Base-by-base conservation (phyloP, 2,113 vertebrate species). In the Centropristis striata region DNA sequence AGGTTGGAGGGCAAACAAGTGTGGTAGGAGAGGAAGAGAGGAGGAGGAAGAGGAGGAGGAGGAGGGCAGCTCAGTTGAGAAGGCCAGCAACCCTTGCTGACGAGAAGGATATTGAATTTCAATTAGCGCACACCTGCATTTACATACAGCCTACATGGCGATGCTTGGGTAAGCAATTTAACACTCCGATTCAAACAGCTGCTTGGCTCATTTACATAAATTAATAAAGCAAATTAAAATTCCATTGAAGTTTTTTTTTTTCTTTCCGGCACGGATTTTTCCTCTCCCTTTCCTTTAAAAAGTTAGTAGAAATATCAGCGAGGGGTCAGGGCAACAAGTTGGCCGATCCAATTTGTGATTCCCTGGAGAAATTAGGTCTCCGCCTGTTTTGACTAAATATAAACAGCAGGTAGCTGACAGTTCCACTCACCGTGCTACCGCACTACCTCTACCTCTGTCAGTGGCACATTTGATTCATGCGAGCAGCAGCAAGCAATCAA, bases 51-150 rank as follows among this genome's bases (percentile, higher is more conserved):
- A 39, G 37, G 69, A 71, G 39, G 50, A 60, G 28, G 55, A 47
- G 73, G 42, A 51, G 78, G 84, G 69, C 79, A 79, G 80, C 76
- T 64, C 32, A 49, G 82, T 75, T 65, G 78, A 76, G 70, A 76
- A 85, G 89, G 80, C 86, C 85, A 58, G 75, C 80, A 90, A 88
- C 81, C 87, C 66, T 47, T 87, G 75, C 90, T 81, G 88, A 92
- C 51, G 79, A 89, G 85, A 88, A 90, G 71, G 86, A 90, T 93
- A 94, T 91, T 92, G 94, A 92, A 92, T 94, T 94, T 92, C 93
- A 94, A 90, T 93, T 92, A 88, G 86, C 71, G 57, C 80, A 88
- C 76, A 90, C 81, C 88, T 90, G 81, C 81, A 93, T 93, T 94
- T 94, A 89, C 93, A 95, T 92, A 92, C 88, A 91, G 86, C 83